phyloP scores from a whole-genome alignment of 2,888 invertebrate species.

The Allolobophora icterica region DNA sequence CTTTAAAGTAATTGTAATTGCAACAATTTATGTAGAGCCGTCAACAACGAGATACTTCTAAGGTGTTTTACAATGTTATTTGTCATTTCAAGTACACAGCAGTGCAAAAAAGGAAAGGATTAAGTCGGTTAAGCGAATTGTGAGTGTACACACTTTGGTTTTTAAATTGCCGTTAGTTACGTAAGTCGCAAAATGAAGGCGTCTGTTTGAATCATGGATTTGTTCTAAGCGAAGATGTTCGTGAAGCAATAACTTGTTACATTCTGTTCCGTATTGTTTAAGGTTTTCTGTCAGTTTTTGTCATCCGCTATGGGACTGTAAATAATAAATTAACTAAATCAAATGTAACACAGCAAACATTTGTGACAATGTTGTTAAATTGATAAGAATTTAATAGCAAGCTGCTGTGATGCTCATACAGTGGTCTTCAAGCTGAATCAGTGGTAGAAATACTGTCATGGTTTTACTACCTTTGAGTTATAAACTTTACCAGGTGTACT shows the following conservation, averaged over 20 bases:
- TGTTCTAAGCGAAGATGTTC: background rate
- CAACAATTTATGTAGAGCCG: too few species aligned
- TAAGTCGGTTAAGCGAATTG: too few species aligned
- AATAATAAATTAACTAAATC: background rate
- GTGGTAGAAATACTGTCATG: background rate
- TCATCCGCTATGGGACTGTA: background rate
- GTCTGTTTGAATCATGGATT: background rate
- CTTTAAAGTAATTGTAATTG: too few species aligned
- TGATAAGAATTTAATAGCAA: background rate
- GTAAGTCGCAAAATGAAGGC: too few species aligned
- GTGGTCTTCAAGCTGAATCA: background rate
- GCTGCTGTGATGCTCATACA: background rate
- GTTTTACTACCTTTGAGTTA: background rate
- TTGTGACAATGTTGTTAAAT: background rate
- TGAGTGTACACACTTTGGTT: too few species aligned
- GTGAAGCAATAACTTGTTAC: background rate
- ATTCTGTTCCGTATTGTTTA: background rate
- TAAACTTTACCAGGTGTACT: background rate
- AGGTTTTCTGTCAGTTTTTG: background rate
- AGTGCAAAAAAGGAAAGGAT: too few species aligned
- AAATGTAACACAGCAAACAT: background rate
- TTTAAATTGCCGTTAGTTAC: too few species aligned
- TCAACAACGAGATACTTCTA: too few species aligned
- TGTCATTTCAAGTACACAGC: too few species aligned
- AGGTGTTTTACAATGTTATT: too few species aligned